phyloP scores from a whole-genome alignment of 1,140 invertebrate species.

The Hestina assimilis region DNA sequence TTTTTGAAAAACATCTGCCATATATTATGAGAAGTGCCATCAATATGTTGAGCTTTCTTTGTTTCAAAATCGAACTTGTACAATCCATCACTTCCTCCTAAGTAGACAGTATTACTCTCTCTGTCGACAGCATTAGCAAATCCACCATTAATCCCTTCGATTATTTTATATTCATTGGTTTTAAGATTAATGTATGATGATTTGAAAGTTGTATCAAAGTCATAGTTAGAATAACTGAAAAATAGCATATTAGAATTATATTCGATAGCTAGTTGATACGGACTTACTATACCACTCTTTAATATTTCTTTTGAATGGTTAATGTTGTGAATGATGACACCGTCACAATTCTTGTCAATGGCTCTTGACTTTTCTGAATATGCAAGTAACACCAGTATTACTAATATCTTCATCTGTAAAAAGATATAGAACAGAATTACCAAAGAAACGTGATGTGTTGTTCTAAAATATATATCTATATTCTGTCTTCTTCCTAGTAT shows the following conservation, averaged over 20 bases:
- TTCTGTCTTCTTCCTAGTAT: too few relatives aligned
- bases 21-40: slow-evolving; percentile 34
- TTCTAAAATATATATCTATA: too few relatives aligned
- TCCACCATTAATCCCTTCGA: slow-evolving; percentile 37
- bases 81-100: slow-evolving; percentile 42
- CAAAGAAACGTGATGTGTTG: too few relatives aligned
- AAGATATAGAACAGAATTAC: too few relatives aligned
- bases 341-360: slow-evolving; percentile 25
- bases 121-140: slow-evolving; percentile 46
- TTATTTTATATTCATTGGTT: slow-evolving; percentile 32
- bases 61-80: slow-evolving; percentile 41
- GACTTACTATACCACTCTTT: slow-evolving; percentile 29
- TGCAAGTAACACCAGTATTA: neutral
- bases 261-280: slow-evolving; percentile 50
- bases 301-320: slow-evolving; percentile 35
- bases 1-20: slow-evolving; percentile 57
- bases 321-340: slow-evolving; percentile 26
- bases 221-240: slow-evolving; percentile 40
- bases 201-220: slow-evolving; percentile 25
- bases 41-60: slow-evolving; percentile 32
- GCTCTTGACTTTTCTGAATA: neutral
- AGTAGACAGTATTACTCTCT: slow-evolving; percentile 33
- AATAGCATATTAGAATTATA: slow-evolving; percentile 47
- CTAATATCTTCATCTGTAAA: neutral
- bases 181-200: slow-evolving; percentile 42